Evolutionary conservation across 2,113 vertebrate species (phyloP), one percentile per base, ranked within the genome.

Genomic region (Nipponia nippon): DNA sequence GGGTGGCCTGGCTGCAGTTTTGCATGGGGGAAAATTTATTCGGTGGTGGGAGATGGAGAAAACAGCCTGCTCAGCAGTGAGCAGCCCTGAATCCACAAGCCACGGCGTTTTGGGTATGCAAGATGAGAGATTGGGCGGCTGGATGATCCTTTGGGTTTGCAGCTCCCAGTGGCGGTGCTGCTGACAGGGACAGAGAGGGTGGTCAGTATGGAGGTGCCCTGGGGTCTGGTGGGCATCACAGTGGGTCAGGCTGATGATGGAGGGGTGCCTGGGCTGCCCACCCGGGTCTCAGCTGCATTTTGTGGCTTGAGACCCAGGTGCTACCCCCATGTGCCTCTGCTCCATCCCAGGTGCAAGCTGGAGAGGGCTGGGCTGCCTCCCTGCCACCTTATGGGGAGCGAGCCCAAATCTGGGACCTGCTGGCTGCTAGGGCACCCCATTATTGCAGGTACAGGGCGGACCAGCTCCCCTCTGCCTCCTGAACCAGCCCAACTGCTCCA

Each of bases 251-350:
- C 21, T 67, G 66, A 23, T 26, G 10, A 13, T 25, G 19, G 44
- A 59, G 69, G 11, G 16, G 3, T 32, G 21, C 0, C 0, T 67
- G 71, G 23, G 36, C 61, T 83, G 16, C 42, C 46, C 1, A 4
- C 11, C 17, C 19, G 7, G 16, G 7, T 58, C 47, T 8, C 61
- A 62, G 16, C 12, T 79, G 38, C 1, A 2, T 10, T 46, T 40
- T 79, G 65, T 50, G 47, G 16, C 36, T 53, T 55, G 17, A 0
- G 1, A 82, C 16, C 17, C 69, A 52, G n/a, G 3, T 61, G 16
- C 44, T 52, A 72, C 3, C 18, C 20, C 22, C 1, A 1, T 6
- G 16, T 30, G 18, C 21, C 59, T 62, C 46, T 7, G 1, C 63
- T 49, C 34, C 1, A 0, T n/a, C 7, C 20, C 18, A 2, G 0